phyloP scores from a whole-genome alignment of 2,113 vertebrate species.

The Tor tambroides region DNA sequence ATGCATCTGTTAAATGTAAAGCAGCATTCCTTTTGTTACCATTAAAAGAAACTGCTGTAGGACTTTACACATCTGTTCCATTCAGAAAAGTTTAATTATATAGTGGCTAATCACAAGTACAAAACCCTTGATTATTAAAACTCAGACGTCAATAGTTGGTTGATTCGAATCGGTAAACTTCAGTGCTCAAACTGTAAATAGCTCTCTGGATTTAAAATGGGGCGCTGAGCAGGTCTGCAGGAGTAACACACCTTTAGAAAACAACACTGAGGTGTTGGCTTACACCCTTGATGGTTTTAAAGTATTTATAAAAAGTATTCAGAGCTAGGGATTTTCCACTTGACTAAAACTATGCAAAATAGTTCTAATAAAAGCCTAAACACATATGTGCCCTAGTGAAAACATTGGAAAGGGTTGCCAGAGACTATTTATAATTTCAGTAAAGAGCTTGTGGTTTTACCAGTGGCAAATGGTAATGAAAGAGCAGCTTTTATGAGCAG shows the following conservation, averaged over 20 bases:
- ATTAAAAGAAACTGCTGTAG: background rate
- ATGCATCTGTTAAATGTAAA: constrained; percentile 60
- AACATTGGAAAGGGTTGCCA: constrained; percentile 14
- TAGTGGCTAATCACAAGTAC: background rate
- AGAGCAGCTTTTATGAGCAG: constrained; percentile 32
- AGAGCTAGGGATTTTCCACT: constrained; percentile 31
- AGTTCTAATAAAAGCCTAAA: constrained; percentile 27
- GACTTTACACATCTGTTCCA: constrained; percentile 15
- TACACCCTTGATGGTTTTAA: constrained; percentile 14
- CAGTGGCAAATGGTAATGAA: constrained; percentile 33
- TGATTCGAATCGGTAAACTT: constrained; percentile 14
- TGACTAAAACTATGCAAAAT: constrained; percentile 42
- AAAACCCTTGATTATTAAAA: constrained; percentile 26
- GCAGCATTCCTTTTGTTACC: constrained; percentile 35
- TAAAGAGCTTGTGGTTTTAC: constrained; percentile 11
- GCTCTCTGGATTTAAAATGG: constrained; percentile 1
- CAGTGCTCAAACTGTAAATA: constrained; percentile 15
- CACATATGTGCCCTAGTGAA: constrained; percentile 30
- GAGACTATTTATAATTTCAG: constrained; percentile 45
- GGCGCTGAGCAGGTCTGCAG: background rate
- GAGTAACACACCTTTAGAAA: background rate
- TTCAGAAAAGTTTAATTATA: background rate
- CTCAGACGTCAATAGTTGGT: background rate
- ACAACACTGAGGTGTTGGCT: constrained; percentile 8
- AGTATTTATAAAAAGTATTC: constrained; percentile 29